Percentiles rank a stretch among this genome's conserved stretches.
Evolutionary conservation across 2,113 vertebrate genomes (phyloP).

Genomic region (Mugil cephalus): DNA sequence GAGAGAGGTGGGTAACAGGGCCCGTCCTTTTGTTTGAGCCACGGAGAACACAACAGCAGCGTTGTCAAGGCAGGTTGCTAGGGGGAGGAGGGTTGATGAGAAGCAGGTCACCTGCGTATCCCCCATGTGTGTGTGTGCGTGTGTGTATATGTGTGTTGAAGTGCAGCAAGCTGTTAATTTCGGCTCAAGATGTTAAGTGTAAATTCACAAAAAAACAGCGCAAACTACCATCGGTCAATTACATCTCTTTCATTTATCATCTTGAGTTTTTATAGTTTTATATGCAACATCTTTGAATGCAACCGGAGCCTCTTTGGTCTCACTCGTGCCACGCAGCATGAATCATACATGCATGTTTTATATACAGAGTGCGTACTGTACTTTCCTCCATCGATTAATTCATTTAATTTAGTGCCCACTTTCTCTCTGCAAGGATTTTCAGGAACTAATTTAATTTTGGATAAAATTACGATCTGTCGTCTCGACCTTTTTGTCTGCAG

Average conservation of each 20-base stretch:
- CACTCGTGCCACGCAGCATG: neutral
- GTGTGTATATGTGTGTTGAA: constrained; percentile 31
- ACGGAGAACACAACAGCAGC: constrained; percentile 74
- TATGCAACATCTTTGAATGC: neutral
- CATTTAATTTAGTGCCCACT: neutral
- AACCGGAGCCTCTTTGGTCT: neutral
- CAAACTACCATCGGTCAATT: too few relatives aligned
- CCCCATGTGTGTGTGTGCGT: neutral
- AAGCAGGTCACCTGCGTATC: constrained; percentile 85
- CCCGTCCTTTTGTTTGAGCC: constrained; percentile 77
- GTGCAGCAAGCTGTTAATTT: constrained; percentile 8
- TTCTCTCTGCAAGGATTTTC: neutral
- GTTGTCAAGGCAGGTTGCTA: constrained; percentile 82
- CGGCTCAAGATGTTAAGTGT: neutral
- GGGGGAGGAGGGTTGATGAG: constrained; percentile 75
- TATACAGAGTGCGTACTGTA: neutral
- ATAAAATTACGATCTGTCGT: neutral
- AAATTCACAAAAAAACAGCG: neutral
- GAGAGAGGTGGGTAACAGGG: constrained; percentile 34
- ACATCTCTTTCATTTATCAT: too few relatives aligned
- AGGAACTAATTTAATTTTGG: constrained; percentile 4
- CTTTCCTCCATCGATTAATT: neutral
- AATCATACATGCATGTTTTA: neutral
- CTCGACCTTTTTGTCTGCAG: neutral
- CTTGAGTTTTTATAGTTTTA: neutral